phyloP scores from a whole-genome alignment of 2,113 vertebrate genomes.

The Columba livia region DNA sequence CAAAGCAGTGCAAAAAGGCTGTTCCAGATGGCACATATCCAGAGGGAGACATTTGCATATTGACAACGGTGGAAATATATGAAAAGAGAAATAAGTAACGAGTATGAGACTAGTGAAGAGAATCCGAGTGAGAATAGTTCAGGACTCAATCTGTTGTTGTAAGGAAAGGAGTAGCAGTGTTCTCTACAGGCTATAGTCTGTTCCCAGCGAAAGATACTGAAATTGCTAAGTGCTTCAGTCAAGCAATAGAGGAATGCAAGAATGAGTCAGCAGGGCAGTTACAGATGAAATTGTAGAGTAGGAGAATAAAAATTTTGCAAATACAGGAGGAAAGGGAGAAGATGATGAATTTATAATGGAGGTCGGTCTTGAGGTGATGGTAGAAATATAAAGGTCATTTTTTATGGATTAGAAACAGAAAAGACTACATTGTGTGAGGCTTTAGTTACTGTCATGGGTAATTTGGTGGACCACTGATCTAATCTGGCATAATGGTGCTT shows the following conservation, averaged over 20 bases:
- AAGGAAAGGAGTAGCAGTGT: neutral
- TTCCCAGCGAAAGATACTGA: neutral
- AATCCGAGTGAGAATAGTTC: constrained; percentile 31
- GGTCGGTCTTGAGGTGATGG: neutral
- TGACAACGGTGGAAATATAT: constrained; percentile 8
- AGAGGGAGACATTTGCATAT: constrained; percentile 59
- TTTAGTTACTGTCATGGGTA: neutral
- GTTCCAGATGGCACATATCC: constrained; percentile 62
- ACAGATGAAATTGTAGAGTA: neutral
- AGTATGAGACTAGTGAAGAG: constrained; percentile 25
- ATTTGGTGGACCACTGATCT: neutral
- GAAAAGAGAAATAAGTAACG: constrained; percentile 26
- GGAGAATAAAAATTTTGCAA: neutral
- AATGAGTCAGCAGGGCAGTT: neutral
- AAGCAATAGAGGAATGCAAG: neutral
- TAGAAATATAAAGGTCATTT: neutral
- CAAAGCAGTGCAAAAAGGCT: constrained; percentile 52
- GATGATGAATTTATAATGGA: neutral
- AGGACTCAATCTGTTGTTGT: constrained; percentile 18
- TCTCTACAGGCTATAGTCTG: neutral
- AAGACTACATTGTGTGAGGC: neutral
- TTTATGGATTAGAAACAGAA: neutral
- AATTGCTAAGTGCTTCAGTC: neutral
- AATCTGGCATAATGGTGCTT: neutral
- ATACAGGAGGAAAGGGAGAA: neutral